These are phyloP conservation scores for Hycleus phaleratus DNA, from an alignment of 1,140 invertebrate genomes.

Conservation along the genomic window DNA sequence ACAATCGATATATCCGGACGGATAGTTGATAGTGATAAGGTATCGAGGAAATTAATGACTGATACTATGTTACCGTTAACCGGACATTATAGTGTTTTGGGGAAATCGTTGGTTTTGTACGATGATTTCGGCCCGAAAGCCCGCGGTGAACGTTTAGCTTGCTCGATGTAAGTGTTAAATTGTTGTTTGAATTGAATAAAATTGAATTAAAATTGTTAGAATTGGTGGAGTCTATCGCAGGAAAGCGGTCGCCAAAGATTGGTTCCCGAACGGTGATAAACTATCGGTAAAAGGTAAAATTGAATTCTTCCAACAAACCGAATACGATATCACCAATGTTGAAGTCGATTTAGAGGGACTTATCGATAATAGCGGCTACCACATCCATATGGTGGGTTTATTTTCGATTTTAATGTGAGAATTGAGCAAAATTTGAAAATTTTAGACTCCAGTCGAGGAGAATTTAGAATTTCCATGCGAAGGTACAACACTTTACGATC, in stretches of 20 bases:
- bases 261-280: constrained; percentile 71
- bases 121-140: constrained; percentile 81
- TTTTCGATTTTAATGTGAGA: neutral
- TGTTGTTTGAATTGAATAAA: neutral
- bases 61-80: constrained; percentile 69
- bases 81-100: constrained; percentile 67
- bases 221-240: constrained; percentile 65
- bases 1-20: constrained; percentile 65
- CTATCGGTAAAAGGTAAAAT: constrained; percentile 60
- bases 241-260: constrained; percentile 78
- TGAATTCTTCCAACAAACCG: constrained; percentile 75
- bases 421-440: neutral
- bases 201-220: constrained; percentile 41
- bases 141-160: constrained; percentile 78
- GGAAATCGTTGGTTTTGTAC: constrained; percentile 79
- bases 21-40: constrained; percentile 50
- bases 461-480: constrained; percentile 85
- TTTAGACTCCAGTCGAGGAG: constrained; percentile 66
- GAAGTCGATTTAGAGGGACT: constrained; percentile 72
- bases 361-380: constrained; percentile 62
- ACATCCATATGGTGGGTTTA: constrained; percentile 66
- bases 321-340: constrained; percentile 74
- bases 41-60: constrained; percentile 70
- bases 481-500: constrained; percentile 65
- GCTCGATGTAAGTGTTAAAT: constrained; percentile 57